phyloP scores from a whole-genome alignment of 2,113 vertebrate genomes.

The Rhynchomys soricoides region DNA sequence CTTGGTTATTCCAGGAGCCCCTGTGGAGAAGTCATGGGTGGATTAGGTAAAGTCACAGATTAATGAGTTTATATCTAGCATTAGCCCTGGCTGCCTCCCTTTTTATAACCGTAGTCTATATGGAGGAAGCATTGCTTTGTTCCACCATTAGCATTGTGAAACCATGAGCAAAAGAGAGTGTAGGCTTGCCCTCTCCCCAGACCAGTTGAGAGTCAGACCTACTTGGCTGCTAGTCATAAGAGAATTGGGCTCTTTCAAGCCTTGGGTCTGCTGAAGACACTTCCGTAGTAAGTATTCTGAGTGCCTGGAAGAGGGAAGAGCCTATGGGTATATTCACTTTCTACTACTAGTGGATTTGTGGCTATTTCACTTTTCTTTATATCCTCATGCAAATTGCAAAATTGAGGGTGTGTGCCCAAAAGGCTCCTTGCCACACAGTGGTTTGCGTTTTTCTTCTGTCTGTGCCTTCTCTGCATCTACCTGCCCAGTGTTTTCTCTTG shows the following conservation, averaged over 20 bases:
- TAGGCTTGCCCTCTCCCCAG: not conserved
- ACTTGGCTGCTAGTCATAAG: not conserved
- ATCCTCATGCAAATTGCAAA: not conserved
- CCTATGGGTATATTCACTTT: not conserved
- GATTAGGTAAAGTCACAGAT: not conserved
- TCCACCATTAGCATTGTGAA: not conserved
- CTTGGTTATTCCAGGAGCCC: constrained; percentile 35
- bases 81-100: not conserved
- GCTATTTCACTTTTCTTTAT: constrained; percentile 10
- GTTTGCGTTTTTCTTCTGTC: not conserved
- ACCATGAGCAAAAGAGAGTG: not conserved
- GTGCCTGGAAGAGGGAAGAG: not conserved
- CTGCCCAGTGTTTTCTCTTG: not conserved
- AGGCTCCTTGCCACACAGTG: not conserved
- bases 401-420: not conserved
- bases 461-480: not conserved
- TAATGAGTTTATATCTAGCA: not conserved
- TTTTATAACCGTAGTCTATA: not conserved
- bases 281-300: not conserved
- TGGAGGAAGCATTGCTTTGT: not conserved
- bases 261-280: not conserved
- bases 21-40: not conserved
- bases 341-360: not conserved
- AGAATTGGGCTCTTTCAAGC: not conserved
- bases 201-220: not conserved